Percentiles rank a stretch among this genome's conserved stretches.
phyloP scores from a whole-genome alignment of 2,797 vertebrate genomes.

The Lemur catta region DNA sequence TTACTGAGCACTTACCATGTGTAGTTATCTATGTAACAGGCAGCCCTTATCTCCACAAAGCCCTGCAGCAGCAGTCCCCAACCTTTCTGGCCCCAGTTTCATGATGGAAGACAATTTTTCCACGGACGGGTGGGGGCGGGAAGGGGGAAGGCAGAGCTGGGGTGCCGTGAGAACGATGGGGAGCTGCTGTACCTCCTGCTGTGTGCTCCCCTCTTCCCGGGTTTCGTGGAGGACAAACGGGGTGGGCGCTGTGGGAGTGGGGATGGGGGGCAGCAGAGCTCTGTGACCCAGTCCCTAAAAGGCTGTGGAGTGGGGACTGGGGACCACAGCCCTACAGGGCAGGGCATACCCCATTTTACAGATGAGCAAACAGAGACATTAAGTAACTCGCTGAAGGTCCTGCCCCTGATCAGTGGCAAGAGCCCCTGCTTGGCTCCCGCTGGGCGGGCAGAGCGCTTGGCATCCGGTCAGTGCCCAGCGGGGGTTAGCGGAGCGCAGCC shows the following conservation, averaged over 20 bases:
- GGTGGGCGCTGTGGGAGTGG: too few species aligned
- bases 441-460: not conserved
- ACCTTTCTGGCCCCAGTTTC: too few species aligned
- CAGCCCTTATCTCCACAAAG: not conserved
- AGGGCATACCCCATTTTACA: not conserved
- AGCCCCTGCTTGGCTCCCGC: not conserved
- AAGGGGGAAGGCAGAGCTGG: too few species aligned
- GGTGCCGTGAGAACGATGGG: too few species aligned
- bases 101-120: too few species aligned
- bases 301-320: too few species aligned
- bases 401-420: not conserved
- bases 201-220: too few species aligned
- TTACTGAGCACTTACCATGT: not conserved
- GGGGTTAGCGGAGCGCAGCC: not conserved
- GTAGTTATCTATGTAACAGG: not conserved
- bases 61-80: not conserved
- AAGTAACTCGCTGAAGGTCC: not conserved
- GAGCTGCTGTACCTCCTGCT: too few species aligned
- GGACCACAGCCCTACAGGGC: not conserved
- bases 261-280: too few species aligned
- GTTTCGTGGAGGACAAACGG: too few species aligned
- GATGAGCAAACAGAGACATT: not conserved
- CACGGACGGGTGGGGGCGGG: too few species aligned
- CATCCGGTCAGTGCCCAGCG: rapidly evolving
- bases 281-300: too few species aligned